Evolutionary conservation across 2,888 invertebrate genomes (phyloP).

Genomic region (Drosophila mulleri): DNA sequence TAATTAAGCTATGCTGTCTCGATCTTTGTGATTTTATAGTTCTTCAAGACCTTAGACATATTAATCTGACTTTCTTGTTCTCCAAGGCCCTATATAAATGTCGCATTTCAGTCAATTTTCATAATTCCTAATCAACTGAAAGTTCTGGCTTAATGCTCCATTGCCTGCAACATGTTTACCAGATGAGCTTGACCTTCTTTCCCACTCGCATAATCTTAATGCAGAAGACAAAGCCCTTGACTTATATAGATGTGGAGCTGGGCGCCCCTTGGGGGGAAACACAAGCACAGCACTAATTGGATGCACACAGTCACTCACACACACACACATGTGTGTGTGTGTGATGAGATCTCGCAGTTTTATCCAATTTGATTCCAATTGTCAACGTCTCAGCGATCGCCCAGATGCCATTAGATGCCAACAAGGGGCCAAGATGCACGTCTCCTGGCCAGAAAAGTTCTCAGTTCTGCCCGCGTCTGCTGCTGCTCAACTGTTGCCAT

Average conservation of each 20-base stretch:
- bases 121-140: constrained; percentile 7
- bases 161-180: constrained; percentile 8
- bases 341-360: constrained; percentile 12
- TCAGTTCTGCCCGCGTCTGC: neutral
- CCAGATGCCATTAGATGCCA: constrained; percentile 42
- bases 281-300: constrained; percentile 29
- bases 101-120: neutral
- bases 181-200: constrained; percentile 59
- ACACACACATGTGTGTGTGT: neutral
- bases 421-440: constrained; percentile 53
- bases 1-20: no score
- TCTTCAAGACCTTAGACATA: neutral
- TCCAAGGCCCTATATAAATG: neutral
- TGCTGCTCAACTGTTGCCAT: constrained; percentile 33
- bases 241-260: constrained; percentile 22
- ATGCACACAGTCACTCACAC: neutral
- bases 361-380: constrained; percentile 64
- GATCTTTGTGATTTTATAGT: neutral
- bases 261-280: neutral
- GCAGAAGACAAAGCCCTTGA: constrained; percentile 46
- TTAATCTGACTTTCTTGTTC: neutral
- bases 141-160: constrained; percentile 13
- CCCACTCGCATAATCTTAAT: constrained; percentile 21
- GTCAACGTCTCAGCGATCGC: constrained; percentile 64
- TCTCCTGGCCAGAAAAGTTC: constrained; percentile 5